Evolutionary conservation across 2,888 invertebrate species (phyloP).

Genomic region (Ganaspis brasiliensis): DNA sequence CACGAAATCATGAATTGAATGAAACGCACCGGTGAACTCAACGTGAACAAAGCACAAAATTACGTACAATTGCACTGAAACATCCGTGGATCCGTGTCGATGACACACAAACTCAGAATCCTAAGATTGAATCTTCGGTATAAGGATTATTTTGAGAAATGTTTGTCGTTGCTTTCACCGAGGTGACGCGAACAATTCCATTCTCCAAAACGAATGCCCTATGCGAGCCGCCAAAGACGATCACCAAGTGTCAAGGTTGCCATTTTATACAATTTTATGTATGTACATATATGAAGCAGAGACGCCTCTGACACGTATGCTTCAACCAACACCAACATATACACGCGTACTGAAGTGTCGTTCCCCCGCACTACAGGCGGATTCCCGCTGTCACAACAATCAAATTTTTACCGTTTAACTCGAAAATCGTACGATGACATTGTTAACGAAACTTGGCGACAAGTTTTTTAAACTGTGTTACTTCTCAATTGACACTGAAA

Average conservation of each 20-base stretch:
- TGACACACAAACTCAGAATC: slow-evolving; percentile 9
- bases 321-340: slow-evolving; percentile 44
- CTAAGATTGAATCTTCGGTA: neutral
- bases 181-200: slow-evolving; percentile 44
- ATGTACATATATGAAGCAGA: slow-evolving; percentile 49
- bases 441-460: slow-evolving; percentile 33
- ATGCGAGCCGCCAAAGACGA: slow-evolving; percentile 70
- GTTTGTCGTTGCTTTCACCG: slow-evolving; percentile 55
- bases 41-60: slow-evolving; percentile 29
- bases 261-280: slow-evolving; percentile 70
- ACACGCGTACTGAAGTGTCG: slow-evolving; percentile 47
- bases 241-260: slow-evolving; percentile 78
- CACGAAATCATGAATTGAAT: neutral
- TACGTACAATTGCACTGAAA: slow-evolving; percentile 3
- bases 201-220: slow-evolving; percentile 42
- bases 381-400: slow-evolving; percentile 73
- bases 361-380: slow-evolving; percentile 55
- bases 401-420: slow-evolving; percentile 63
- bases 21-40: slow-evolving; percentile 10
- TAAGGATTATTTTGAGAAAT: slow-evolving; percentile 1
- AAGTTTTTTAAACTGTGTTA: slow-evolving; percentile 23
- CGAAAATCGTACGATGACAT: slow-evolving; percentile 68
- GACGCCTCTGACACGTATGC: slow-evolving; percentile 46
- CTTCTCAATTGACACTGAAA: slow-evolving; percentile 29
- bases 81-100: slow-evolving; percentile 15